phyloP scores from a whole-genome alignment of 1,140 invertebrate genomes.

The Homalodisca vitripennis region DNA sequence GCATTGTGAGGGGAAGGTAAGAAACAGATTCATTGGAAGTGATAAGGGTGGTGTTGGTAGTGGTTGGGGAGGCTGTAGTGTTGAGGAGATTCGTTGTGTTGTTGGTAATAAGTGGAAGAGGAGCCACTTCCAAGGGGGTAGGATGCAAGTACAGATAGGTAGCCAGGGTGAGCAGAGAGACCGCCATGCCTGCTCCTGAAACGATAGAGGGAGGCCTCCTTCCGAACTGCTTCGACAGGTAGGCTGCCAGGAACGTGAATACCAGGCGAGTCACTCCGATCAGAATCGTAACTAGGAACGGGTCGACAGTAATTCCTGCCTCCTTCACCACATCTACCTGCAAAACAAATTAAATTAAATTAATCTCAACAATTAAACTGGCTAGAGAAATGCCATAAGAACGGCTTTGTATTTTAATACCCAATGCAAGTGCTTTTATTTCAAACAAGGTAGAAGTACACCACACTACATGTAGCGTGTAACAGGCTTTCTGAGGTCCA shows the following conservation, averaged over 20 bases:
- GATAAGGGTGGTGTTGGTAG: not conserved
- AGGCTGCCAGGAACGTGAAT: slow-evolving; percentile 55
- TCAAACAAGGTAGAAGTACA: too few relatives aligned
- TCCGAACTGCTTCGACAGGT: slow-evolving; percentile 56
- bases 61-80: not conserved
- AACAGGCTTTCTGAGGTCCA: too few relatives aligned
- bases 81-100: slow-evolving; percentile 21
- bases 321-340: slow-evolving; percentile 59
- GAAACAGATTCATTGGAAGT: slow-evolving; percentile 18
- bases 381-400: too few relatives aligned
- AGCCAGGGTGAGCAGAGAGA: slow-evolving; percentile 57
- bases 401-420: too few relatives aligned
- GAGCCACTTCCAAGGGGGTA: not conserved
- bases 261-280: slow-evolving; percentile 56
- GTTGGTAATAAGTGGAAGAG: not conserved
- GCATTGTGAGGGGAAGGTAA: slow-evolving; percentile 52
- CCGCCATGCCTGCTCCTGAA: slow-evolving; percentile 60
- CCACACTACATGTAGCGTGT: too few relatives aligned
- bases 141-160: slow-evolving; percentile 48
- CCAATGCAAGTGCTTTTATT: too few relatives aligned
- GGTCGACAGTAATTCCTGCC: slow-evolving; percentile 57
- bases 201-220: slow-evolving; percentile 56
- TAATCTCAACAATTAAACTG: too few relatives aligned
- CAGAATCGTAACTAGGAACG: slow-evolving; percentile 56
- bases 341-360: not conserved